phyloP scores from a whole-genome alignment of 2,113 vertebrate species.

The Chlorodrepanis virens region DNA sequence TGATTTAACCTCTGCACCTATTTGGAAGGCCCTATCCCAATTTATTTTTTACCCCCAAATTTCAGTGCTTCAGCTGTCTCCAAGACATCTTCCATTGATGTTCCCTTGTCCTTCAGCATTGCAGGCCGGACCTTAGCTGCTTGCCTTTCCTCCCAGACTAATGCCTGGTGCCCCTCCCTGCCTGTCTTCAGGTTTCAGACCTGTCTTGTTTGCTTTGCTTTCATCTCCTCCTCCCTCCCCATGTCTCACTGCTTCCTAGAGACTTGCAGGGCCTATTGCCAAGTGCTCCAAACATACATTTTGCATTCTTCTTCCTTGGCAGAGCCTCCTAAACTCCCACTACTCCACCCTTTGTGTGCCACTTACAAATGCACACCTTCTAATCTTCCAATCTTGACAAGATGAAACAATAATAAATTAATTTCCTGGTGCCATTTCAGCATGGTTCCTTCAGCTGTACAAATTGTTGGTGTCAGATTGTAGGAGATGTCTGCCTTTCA shows the following conservation, averaged over 20 bases:
- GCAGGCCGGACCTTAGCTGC: not conserved
- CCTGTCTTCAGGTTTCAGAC: not conserved
- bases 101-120: not conserved
- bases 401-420: not conserved
- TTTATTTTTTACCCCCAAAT: not conserved
- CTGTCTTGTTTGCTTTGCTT: not conserved
- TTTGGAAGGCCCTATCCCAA: not conserved
- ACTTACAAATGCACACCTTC: not conserved
- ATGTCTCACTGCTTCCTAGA: not conserved
- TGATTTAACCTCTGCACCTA: not conserved
- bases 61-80: not conserved
- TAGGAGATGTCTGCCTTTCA: not conserved
- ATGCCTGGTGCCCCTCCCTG: not conserved
- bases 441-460: not conserved
- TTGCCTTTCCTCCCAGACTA: not conserved
- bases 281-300: not conserved
- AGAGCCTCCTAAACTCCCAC: not conserved
- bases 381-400: not conserved
- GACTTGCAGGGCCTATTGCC: not conserved
- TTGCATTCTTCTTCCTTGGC: conserved; percentile 1
- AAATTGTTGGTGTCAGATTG: not conserved
- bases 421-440: not conserved
- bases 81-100: not conserved
- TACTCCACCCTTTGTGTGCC: not conserved
- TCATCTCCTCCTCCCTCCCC: not conserved